These are phyloP conservation scores for Cryptotis parvus DNA, from an alignment of 2,113 vertebrate genomes.

Conservation along the genomic window DNA sequence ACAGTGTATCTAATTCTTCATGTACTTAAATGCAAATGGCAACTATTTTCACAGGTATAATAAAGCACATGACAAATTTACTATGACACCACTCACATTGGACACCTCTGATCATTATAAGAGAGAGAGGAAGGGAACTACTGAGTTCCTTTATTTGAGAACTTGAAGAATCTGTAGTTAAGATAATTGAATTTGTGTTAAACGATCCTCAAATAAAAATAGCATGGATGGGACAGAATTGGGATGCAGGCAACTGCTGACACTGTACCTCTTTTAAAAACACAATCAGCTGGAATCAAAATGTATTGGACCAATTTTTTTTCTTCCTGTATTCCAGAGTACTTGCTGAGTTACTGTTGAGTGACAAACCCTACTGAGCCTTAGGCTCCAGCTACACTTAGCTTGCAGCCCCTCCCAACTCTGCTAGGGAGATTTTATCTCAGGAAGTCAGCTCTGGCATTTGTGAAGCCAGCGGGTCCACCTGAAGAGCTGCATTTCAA, in stretches of 20 bases:
- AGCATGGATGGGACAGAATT: neutral
- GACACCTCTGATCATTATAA: neutral
- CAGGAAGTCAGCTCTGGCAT: too few species aligned
- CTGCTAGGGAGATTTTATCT: too few species aligned
- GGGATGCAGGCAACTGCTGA: neutral
- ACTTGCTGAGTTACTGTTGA: neutral
- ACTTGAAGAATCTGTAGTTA: neutral
- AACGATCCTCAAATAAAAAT: neutral
- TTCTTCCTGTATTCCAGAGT: neutral
- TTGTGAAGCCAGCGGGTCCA: too few species aligned
- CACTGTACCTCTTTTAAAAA: neutral
- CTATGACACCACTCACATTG: neutral
- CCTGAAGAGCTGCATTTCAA: too few species aligned
- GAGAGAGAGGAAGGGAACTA: neutral
- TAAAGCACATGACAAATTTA: neutral
- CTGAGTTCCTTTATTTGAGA: neutral
- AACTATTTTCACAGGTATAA: neutral
- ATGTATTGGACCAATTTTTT: neutral
- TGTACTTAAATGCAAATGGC: slow-evolving; percentile 1
- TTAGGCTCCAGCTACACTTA: too few species aligned
- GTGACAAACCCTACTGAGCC: too few species aligned
- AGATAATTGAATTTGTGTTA: neutral
- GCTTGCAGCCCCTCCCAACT: too few species aligned
- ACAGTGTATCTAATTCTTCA: neutral
- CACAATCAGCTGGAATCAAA: neutral